Evolutionary conservation across 2,888 invertebrate species (phyloP), one percentile per base, ranked within the genome.

Genomic region (Entomobrya proxima): DNA sequence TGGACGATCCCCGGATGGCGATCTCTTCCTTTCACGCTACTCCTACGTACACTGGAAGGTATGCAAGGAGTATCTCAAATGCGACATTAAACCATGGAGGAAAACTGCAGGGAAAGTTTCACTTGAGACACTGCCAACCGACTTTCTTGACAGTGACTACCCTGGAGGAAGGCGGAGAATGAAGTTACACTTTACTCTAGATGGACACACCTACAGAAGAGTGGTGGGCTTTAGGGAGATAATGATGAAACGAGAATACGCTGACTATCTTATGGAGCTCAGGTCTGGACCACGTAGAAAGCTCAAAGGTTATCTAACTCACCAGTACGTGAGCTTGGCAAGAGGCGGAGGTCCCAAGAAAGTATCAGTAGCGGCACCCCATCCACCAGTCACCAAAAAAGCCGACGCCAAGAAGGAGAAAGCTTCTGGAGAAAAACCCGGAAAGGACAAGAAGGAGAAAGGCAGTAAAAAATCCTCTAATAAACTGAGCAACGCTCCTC

Each of bases 191-290:
- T 58, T 61, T 27, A 3, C 0, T n/a, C 27, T 35, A 9, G 35
- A 18, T 2, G 37, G 30, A 15, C 30, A 64, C 2, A 27, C 30
- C 4, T 52, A 74, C 18, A 24, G 61, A 24, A 5, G 85, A 11
- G 44, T 85, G 0, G 61, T 58, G 9, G 86, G 86, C 4, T 72
- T 40, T 27, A 76, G 86, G 47, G 86, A 86, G 30, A 52, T 86
- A 2, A 44, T 75, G 7, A 58, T 50, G 58, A 86, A 86, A 67
- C 13, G 81, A 32, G 64, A 76, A 11, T 50, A 76, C 55, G 67
- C 52, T 0, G 58, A 80, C 15, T 81, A 81, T 55, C 27, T 86
- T 1, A 44, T 32, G 21, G 77, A 76, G 9, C 3, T 76, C 32
- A 40, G 37, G 21, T 30, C 35, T 3, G 7, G 1, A 30, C 4